These are phyloP conservation scores for Auanema sp. DNA, from an alignment of 2,888 invertebrate genomes.

Conservation along the genomic window DNA sequence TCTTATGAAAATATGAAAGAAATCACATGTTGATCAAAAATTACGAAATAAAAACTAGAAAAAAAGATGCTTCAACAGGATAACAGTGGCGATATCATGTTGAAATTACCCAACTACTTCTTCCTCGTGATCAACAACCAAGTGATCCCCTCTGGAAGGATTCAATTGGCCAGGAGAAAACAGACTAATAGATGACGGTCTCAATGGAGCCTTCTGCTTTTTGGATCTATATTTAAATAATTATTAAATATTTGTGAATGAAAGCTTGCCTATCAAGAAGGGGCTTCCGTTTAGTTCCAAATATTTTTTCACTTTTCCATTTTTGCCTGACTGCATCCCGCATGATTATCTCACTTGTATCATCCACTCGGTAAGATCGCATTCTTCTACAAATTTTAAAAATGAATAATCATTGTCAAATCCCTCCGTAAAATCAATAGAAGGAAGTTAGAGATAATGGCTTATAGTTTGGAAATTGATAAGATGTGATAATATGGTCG, in stretches of 20 bases:
- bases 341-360: conserved; percentile 12
- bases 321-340: conserved; percentile 17
- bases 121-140: conserved; percentile 25
- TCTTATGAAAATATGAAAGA: background rate
- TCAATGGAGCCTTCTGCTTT: conserved; percentile 12
- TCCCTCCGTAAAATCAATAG: too few relatives aligned
- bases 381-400: conserved; percentile 8
- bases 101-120: conserved; percentile 2
- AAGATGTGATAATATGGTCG: too few relatives aligned
- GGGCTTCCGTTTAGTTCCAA: conserved; percentile 12
- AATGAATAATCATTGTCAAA: too few relatives aligned
- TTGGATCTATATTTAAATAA: background rate
- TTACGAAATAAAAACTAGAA: background rate
- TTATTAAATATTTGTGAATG: background rate
- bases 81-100: background rate
- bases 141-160: conserved; percentile 21
- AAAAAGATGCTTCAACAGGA: conserved; percentile 2
- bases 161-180: conserved; percentile 10
- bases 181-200: conserved; percentile 5
- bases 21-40: background rate
- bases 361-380: conserved; percentile 18
- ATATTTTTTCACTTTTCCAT: conserved; percentile 19
- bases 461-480: too few relatives aligned
- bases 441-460: too few relatives aligned
- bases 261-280: conserved; percentile 10